These are phyloP conservation scores for Timema podura DNA, from an alignment of 2,888 invertebrate species.

Conservation along the genomic window DNA sequence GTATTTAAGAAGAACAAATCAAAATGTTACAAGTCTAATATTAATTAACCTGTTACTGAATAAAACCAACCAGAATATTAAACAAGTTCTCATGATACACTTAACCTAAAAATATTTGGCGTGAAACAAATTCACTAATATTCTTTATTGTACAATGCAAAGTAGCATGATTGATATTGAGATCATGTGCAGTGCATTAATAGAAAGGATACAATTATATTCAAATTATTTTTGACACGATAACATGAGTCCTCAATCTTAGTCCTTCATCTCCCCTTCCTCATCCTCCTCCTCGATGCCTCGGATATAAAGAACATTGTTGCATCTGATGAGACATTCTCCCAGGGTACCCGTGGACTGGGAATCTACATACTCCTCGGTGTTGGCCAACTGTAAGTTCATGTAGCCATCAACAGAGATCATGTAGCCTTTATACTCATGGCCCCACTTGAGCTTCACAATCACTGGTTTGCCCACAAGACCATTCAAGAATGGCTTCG, in stretches of 20 bases:
- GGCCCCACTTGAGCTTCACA: conserved; percentile 99
- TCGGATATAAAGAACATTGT: conserved; percentile 92
- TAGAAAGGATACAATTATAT: no score
- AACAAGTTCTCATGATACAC: no score
- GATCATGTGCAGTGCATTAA: no score
- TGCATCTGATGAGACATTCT: conserved; percentile 95
- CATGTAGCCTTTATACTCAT: conserved; percentile 97
- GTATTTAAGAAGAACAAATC: no score
- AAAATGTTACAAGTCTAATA: no score
- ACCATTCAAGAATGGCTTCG: conserved; percentile 97
- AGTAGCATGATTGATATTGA: no score
- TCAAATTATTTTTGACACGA: no score
- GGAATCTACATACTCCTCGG: conserved; percentile 96
- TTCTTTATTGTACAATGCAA: no score
- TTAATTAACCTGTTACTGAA: no score
- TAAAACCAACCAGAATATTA: no score
- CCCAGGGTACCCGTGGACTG: conserved; percentile 89
- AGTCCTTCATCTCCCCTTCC: conserved; percentile 93
- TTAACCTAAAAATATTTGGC: no score
- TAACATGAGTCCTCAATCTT: neutral
- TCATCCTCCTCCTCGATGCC: conserved; percentile 96
- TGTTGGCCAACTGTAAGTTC: conserved; percentile 97
- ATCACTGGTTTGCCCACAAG: conserved; percentile 96
- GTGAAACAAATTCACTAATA: no score
- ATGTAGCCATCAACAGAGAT: conserved; percentile 99